Conservation (phyloP, 2,113 vertebrate species). For the Anguilla japonica region DNA sequence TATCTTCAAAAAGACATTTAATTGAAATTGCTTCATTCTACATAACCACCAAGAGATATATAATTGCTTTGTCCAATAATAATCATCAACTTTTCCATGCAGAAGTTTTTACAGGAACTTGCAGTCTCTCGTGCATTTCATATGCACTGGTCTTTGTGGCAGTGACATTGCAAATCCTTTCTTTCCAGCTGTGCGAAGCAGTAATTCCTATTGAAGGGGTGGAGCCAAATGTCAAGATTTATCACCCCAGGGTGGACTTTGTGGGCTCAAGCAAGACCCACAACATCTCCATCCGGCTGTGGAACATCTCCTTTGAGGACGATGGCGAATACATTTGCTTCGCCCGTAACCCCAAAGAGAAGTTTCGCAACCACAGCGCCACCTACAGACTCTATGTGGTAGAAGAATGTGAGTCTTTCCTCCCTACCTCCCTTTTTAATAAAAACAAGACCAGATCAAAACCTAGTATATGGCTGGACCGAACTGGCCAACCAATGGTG, state of each 20-base stretch:
- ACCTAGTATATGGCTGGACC: too few species aligned
- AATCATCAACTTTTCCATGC: too few species aligned
- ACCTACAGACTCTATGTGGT: conserved; percentile 80
- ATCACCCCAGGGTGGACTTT: conserved; percentile 74
- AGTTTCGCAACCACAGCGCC: conserved; percentile 74
- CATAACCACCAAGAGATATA: too few species aligned
- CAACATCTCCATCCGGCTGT: conserved; percentile 86
- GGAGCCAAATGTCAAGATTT: conserved; percentile 56
- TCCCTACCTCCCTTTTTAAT: background rate
- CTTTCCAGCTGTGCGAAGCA: conserved; percentile 68
- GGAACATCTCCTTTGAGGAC: conserved; percentile 83
- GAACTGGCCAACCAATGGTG: too few species aligned
- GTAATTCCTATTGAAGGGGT: conserved; percentile 65
- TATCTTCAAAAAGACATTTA: too few species aligned
- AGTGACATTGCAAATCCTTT: background rate
- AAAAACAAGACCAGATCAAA: background rate
- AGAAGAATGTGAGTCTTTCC: conserved; percentile 77
- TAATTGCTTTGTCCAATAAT: too few species aligned
- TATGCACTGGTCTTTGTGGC: background rate
- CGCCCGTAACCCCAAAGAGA: conserved; percentile 86
- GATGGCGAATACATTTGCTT: conserved; percentile 84
- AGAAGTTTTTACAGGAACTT: too few species aligned
- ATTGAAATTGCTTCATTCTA: too few species aligned
- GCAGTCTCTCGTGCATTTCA: background rate
- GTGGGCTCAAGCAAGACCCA: conserved; percentile 76